Evolutionary conservation across 2,113 vertebrate genomes (phyloP).

Genomic region (Hucho hucho): DNA sequence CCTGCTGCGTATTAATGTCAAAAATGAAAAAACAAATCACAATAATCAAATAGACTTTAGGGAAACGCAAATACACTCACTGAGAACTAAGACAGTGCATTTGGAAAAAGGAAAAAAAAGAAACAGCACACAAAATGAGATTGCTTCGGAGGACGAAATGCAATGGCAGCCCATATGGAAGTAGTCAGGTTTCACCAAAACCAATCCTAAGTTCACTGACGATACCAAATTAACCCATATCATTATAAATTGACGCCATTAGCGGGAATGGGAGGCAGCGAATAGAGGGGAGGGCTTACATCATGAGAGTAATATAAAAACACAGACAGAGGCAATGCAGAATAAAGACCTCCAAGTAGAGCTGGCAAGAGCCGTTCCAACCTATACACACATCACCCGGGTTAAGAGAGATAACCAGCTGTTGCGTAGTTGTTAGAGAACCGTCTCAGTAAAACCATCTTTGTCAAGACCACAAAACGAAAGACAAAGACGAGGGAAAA

Average conservation of each 20-base stretch:
- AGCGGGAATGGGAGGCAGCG: conserved; percentile 19
- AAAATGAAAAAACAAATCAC: conserved; percentile 38
- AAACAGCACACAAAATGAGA: no score
- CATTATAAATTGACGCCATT: conserved; percentile 33
- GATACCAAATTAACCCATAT: conserved; percentile 45
- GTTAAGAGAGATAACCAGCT: neutral
- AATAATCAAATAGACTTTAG: conserved; percentile 21
- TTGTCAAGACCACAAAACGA: neutral
- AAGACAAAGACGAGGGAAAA: neutral
- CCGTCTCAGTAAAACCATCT: neutral
- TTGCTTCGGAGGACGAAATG: no score
- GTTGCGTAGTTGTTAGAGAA: neutral
- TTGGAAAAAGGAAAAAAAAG: no score
- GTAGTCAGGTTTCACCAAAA: no score
- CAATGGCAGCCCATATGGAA: conserved; percentile 23
- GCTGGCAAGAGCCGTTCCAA: neutral
- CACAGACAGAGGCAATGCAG: conserved; percentile 5
- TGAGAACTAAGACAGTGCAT: conserved; percentile 7
- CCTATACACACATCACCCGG: neutral
- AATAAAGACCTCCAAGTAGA: neutral
- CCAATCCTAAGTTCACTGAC: conserved; percentile 9
- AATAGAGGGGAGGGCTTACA: conserved; percentile 8
- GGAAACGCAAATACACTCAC: conserved; percentile 5
- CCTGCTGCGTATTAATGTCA: conserved; percentile 11
- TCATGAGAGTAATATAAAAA: neutral